These are phyloP conservation scores for Cuculus canorus DNA, from an alignment of 2,797 vertebrate species.

Conservation along the genomic window DNA sequence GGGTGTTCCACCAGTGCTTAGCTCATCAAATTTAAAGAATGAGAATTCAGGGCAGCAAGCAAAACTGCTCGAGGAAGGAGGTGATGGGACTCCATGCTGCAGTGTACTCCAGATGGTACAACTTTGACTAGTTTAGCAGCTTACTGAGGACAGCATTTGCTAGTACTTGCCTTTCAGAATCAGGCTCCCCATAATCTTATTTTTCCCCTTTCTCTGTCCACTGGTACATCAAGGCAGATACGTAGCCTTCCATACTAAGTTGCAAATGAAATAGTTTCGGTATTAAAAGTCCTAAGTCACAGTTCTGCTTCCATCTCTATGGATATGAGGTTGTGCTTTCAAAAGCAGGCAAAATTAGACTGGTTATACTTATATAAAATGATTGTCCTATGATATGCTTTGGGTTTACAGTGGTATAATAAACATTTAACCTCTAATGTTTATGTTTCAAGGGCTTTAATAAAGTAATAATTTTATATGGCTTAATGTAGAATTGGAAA, in stretches of 20 bases:
- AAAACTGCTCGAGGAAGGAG: background rate
- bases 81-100: background rate
- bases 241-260: background rate
- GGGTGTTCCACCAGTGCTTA: background rate
- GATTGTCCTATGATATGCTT: background rate
- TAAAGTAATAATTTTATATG: constrained; percentile 8
- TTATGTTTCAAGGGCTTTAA: constrained; percentile 28
- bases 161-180: background rate
- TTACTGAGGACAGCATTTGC: background rate
- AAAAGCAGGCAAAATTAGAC: constrained; percentile 4
- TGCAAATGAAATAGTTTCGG: background rate
- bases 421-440: constrained; percentile 6
- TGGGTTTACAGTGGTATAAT: background rate
- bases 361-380: background rate
- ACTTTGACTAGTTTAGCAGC: background rate
- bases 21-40: background rate
- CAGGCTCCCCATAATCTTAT: background rate
- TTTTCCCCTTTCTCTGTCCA: background rate
- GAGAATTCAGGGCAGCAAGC: background rate
- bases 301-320: background rate
- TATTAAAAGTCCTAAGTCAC: constrained; percentile 15
- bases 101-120: background rate
- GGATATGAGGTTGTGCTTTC: background rate
- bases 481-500: constrained; percentile 54
- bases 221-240: background rate